phyloP scores from a whole-genome alignment of 2,888 invertebrate genomes.

The Prosopocoilus inquinatus region DNA sequence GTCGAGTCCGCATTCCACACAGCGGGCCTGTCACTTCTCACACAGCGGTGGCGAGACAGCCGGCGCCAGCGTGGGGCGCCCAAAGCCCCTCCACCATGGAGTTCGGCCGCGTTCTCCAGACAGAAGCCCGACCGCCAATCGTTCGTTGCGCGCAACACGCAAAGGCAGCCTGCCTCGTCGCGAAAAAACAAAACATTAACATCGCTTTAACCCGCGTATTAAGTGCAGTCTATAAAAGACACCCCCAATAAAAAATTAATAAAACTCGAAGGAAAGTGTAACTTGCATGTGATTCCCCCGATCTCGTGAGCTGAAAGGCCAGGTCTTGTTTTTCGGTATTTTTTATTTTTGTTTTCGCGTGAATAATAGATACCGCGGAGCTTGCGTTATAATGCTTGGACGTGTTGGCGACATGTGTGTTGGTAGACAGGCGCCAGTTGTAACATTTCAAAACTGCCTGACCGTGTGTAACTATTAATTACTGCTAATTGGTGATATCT shows the following conservation, averaged over 20 bases:
- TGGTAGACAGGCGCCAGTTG: slow-evolving; percentile 12
- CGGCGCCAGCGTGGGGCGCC: slow-evolving; percentile 57
- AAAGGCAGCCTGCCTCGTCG: background rate
- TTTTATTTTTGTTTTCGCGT: background rate
- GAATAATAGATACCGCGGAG: slow-evolving; percentile 4
- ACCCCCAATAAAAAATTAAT: too few relatives aligned
- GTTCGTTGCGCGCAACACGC: background rate
- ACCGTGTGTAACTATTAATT: slow-evolving; percentile 3
- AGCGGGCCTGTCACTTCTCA: slow-evolving; percentile 58
- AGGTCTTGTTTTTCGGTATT: too few relatives aligned
- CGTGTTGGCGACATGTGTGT: slow-evolving; percentile 9
- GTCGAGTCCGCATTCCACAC: slow-evolving; percentile 50
- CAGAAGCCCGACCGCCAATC: slow-evolving; percentile 31
- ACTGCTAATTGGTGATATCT: slow-evolving; percentile 1
- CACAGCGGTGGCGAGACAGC: slow-evolving; percentile 55
- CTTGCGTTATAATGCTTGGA: slow-evolving; percentile 2
- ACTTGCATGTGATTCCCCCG: too few relatives aligned
- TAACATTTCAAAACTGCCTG: slow-evolving; percentile 1
- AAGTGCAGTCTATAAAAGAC: background rate
- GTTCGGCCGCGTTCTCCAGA: slow-evolving; percentile 43
- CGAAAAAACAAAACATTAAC: slow-evolving; percentile 1
- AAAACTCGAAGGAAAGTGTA: too few relatives aligned
- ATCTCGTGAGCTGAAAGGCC: too few relatives aligned
- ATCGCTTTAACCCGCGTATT: background rate
- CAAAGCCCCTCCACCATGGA: slow-evolving; percentile 55